Evolutionary conservation across 2,888 invertebrate species (phyloP), one percentile per base, ranked within the genome.

Genomic region (Nomada ferruginata): DNA sequence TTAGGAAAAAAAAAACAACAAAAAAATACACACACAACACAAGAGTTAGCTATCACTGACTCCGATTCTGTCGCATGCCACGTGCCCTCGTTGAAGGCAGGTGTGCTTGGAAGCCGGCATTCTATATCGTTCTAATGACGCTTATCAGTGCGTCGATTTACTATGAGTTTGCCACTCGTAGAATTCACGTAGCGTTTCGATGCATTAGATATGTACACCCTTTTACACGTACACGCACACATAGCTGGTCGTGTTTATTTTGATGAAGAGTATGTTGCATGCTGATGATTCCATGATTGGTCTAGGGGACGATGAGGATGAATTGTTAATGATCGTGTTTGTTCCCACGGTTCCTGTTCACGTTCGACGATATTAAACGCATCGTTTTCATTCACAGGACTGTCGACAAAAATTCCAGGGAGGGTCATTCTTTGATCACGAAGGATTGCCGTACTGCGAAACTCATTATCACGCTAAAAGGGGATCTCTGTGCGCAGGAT

Each of bases 371-470:
- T 36, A 36, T 36, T 36, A 7, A 36, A 36, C 36, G 36, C 5
- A 36, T 36, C 36, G 59, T 55, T 66, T 47, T 53, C 59, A 83
- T 70, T 95, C 95, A 42, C 95, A 99, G 99, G 99, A 99, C 93
- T 99, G 99, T 94, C 96, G 98, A 87, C 97, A 97, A 93, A 98
- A 98, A 11, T 99, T 99, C 95, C 97, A 98, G 93, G 98, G 98
- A 36, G 99, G 99, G 1, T 98, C 98, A 65, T 99, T 99, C 96
- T 99, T 99, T 94, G 99, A 99, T 94, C 98, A 99, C 94, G 99
- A 99, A 93, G 99, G 99, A 20, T 96, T 97, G 90, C 99, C 99
- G 0, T 99, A 99, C 94, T 99, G 99, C 94, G 99, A 99, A 95
- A 98, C 98, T 0, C 99, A 99, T 94, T 99, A 99, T 94, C 99